Evolutionary conservation across 2,888 invertebrate genomes (phyloP), one percentile per base, ranked within the genome.

Genomic region (Drosophila tripunctata): DNA sequence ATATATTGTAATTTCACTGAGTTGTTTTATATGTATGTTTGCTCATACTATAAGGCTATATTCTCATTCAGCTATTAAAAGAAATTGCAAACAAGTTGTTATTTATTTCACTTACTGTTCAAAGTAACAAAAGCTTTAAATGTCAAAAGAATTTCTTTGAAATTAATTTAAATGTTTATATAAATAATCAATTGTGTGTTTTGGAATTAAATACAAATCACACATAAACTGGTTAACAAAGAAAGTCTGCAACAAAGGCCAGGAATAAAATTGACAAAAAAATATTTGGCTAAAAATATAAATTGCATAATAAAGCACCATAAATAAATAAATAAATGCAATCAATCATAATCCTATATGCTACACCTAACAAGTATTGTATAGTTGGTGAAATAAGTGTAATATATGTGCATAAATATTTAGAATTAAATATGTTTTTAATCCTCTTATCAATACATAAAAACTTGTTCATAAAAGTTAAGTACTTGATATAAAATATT

Each of bases 31-130:
- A n/a, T n/a, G n/a, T 10, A 10, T 10, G 1, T 27, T 5, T 27
- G 8, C 27, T 5, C 21, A n/a, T n/a, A n/a, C n/a, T n/a, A n/a
- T n/a, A n/a, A n/a, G n/a, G n/a, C n/a, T n/a, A n/a, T n/a, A n/a
- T n/a, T 5, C n/a, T 3, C 14, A 10, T 14, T 10, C 36, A 45
- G 12, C 74, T 79, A 82, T 79, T 78, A 78, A n/a, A n/a, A 70
- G 67, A 73, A 76, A 78, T 64, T 40, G 38, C 44, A 17, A 64
- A 57, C 51, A 31, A 24, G 52, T 58, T 54, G 60, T 54, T 58
- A 67, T 65, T 64, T 17, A 64, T 17, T 10, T 19, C 48, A 8
- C 30, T 6, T 24, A 45, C 3, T 27, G 5, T 15, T n/a, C n/a
- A n/a, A n/a, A 67, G 17, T 22, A 30, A 43, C 38, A 40, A 54